Percentiles rank a stretch among this genome's conserved stretches.
These are phyloP conservation scores for Polyommatus icarus DNA, from an alignment of 2,888 invertebrate species.

Conservation along the genomic window DNA sequence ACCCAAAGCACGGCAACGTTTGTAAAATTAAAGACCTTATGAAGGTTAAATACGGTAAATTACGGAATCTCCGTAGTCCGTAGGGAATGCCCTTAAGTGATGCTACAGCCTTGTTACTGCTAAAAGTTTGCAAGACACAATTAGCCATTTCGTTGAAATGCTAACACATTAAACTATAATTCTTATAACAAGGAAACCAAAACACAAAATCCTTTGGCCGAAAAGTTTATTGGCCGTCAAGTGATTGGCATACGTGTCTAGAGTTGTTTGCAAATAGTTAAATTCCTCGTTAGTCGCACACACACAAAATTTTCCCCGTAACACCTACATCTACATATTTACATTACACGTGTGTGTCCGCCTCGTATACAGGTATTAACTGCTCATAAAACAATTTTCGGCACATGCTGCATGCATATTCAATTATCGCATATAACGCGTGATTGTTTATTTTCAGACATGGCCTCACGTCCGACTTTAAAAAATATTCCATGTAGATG, in stretches of 20 bases:
- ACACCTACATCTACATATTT: conserved; percentile 65
- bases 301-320: conserved; percentile 52
- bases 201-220: conserved; percentile 42
- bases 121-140: background rate
- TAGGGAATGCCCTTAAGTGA: no score
- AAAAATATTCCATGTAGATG: background rate
- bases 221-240: conserved; percentile 47
- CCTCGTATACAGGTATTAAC: conserved; percentile 60
- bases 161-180: background rate
- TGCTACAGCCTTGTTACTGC: background rate
- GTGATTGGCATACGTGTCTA: conserved; percentile 65
- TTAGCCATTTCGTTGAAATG: background rate
- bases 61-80: no score
- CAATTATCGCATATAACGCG: conserved; percentile 51
- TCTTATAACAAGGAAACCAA: conserved; percentile 34
- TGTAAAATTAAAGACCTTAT: no score
- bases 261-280: conserved; percentile 61
- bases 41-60: no score
- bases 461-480: conserved; percentile 44
- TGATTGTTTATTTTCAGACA: conserved; percentile 53
- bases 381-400: conserved; percentile 50
- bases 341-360: conserved; percentile 52
- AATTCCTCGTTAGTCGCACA: conserved; percentile 57
- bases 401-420: conserved; percentile 48
- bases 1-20: no score